Evolutionary conservation across 2,113 vertebrate species (phyloP).

Genomic region (Lonchura striata): DNA sequence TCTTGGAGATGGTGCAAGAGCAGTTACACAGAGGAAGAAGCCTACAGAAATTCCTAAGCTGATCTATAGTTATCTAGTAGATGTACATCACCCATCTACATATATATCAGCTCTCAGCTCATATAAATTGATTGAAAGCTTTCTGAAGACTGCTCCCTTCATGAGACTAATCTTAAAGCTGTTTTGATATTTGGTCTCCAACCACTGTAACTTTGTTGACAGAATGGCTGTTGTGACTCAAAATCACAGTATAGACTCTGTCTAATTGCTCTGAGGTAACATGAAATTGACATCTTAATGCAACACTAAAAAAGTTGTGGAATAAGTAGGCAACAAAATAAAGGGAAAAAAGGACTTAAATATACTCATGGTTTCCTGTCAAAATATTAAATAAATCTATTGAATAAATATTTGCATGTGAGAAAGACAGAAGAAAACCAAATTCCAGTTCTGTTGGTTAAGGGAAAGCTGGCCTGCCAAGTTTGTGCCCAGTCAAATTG

Average conservation of each 20-base stretch:
- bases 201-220: accelerated
- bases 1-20: background rate
- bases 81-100: background rate
- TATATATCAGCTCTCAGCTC: background rate
- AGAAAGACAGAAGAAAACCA: background rate
- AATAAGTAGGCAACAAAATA: background rate
- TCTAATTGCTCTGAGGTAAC: background rate
- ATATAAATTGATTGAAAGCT: background rate
- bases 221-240: background rate
- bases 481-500: background rate
- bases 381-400: background rate
- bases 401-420: background rate
- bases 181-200: background rate
- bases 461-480: background rate
- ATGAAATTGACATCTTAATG: background rate
- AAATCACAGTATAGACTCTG: background rate
- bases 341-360: background rate
- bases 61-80: accelerated
- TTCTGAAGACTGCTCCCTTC: background rate
- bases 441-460: background rate
- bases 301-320: background rate
- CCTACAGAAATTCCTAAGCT: background rate
- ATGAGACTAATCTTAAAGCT: background rate
- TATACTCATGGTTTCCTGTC: background rate
- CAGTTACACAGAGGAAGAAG: background rate